Evolutionary conservation across 2,113 vertebrate genomes (phyloP).

Genomic region (Aegithalos caudatus): DNA sequence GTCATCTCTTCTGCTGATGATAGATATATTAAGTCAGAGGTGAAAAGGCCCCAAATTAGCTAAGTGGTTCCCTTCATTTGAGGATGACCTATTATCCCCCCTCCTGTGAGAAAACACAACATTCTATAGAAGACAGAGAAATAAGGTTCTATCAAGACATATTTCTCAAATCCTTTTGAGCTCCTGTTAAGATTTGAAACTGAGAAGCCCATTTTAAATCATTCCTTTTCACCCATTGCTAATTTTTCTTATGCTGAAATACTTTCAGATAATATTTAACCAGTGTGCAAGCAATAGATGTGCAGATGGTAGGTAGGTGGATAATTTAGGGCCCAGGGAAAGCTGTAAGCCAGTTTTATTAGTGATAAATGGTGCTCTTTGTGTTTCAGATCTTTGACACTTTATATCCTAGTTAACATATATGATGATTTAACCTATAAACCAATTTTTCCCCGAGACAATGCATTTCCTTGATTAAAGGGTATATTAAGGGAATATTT

Average conservation of each 20-base stretch:
- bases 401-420: neutral
- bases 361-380: neutral
- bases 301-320: neutral
- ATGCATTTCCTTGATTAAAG: neutral
- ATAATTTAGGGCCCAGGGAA: neutral
- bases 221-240: neutral
- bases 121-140: neutral
- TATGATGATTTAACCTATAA: neutral
- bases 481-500: neutral
- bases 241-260: neutral
- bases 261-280: constrained; percentile 1
- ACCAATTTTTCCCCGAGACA: neutral
- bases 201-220: neutral
- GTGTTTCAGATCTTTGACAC: neutral
- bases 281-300: neutral
- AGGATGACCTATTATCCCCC: neutral
- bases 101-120: neutral
- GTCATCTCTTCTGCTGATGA: neutral
- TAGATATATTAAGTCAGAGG: neutral
- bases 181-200: neutral
- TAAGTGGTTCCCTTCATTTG: neutral
- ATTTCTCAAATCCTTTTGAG: neutral
- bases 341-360: neutral
- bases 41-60: neutral
- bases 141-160: neutral